Evolutionary conservation across 2,113 vertebrate genomes (phyloP).

Genomic region (Notothenia coriiceps): DNA sequence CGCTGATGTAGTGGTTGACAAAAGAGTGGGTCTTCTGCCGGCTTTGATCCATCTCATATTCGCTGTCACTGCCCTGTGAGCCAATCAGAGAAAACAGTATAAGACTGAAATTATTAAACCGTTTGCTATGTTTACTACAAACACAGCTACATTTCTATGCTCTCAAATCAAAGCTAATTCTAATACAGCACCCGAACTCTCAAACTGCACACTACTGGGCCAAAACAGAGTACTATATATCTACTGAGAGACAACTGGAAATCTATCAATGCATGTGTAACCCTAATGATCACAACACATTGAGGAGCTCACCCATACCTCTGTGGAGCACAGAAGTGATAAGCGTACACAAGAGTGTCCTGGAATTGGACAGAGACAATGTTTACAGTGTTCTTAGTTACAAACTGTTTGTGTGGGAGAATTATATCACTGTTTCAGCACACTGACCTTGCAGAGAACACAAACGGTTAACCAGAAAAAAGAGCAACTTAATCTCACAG

Average conservation of each 20-base stretch:
- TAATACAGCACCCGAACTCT: constrained; percentile 1
- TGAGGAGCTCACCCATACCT: constrained; percentile 62
- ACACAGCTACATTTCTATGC: constrained; percentile 11
- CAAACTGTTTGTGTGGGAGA: constrained; percentile 37
- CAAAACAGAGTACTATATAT: constrained; percentile 26
- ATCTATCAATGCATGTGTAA: constrained; percentile 32
- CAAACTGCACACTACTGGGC: constrained; percentile 32
- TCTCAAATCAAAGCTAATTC: constrained; percentile 21
- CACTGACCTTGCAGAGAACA: constrained; percentile 15
- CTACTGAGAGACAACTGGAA: constrained; percentile 39
- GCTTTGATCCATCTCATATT: constrained; percentile 92
- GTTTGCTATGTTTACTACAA: constrained; percentile 1
- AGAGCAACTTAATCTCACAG: constrained; percentile 5
- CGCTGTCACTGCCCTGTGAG: constrained; percentile 95
- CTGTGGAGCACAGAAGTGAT: constrained; percentile 60
- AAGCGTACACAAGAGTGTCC: constrained; percentile 64
- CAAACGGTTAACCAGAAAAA: constrained; percentile 16
- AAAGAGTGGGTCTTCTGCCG: constrained; percentile 97
- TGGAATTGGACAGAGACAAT: constrained; percentile 62
- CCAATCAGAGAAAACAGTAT: not conserved
- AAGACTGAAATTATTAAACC: not conserved
- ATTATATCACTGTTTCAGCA: constrained; percentile 15
- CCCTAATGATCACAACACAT: constrained; percentile 39
- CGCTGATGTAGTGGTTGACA: constrained; percentile 99
- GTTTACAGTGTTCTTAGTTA: constrained; percentile 32